Base-by-base conservation (phyloP, 2,797 vertebrate species). In the Vireo griseus region DNA sequence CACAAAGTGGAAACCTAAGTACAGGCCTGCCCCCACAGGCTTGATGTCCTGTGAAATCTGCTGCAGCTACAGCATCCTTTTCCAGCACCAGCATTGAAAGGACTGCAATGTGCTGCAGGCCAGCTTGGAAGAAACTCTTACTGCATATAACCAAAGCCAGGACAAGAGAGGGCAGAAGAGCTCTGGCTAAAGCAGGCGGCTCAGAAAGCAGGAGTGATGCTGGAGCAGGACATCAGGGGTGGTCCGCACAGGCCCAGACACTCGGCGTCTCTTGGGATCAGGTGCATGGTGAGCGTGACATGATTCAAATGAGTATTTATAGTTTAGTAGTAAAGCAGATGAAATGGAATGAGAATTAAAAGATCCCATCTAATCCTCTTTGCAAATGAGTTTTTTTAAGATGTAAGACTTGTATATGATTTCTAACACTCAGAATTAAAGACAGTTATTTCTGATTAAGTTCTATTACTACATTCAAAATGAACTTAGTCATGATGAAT, bases 321-420 rank as follows among this genome's bases (percentile, higher is more conserved):
- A 74, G 28, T 76, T 94, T 77, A 72, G 61, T 90, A 90, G 33
- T 81, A 68, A 96, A 91, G 74, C 31, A 65, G 81, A 90, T 67
- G n/a, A 59, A 90, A 61, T 66, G 69, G 50, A 91, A 59, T n/a
- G 47, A 86, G 73, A 83, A 89, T 94, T 90, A 94, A 75, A 77
- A 83, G 79, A 81, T 52, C 44, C 17, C 0, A 16, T 42, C 73
- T 94, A 95, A 96, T 94, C 79, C 82, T 89, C 63, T 90, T 84
- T 1, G 1, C 82, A 86, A 84, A 69, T 75, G 84, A 63, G 9
- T 4, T 71, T 86, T 86, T 87, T 58, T 37, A 71, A 82, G 50
- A 67, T 4, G 1, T 83, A 80, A 80, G 72, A 44, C 35, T 68
- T 55, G 13, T 82, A 31, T 76, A 17, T 19, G 25, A 52, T 78